Conservation (phyloP, 2,888 invertebrate species). For the Mimumesa dahlbomi region DNA sequence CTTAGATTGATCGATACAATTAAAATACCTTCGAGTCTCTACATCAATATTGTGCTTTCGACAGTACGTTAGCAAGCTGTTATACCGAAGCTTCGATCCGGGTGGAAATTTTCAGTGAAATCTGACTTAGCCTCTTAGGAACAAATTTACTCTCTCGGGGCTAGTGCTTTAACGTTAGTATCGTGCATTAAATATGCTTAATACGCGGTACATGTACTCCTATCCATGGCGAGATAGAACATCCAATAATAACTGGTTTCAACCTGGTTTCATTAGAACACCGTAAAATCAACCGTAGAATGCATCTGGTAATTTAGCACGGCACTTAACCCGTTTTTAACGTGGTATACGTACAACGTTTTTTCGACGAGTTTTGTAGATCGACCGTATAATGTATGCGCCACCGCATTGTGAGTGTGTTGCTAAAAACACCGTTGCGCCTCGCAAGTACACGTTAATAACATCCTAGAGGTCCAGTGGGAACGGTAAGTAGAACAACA, state of each 20-base stretch:
- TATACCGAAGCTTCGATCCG: no score
- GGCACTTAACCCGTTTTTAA: neutral
- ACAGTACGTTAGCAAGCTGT: no score
- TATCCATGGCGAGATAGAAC: no score
- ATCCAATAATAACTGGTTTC: neutral
- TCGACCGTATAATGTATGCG: neutral
- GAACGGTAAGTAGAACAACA: slow-evolving; percentile 28
- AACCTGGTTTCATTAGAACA: neutral
- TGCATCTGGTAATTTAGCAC: neutral
- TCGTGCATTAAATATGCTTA: no score
- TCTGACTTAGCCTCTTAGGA: no score
- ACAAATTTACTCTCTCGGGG: no score
- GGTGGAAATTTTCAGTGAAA: no score
- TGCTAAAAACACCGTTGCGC: slow-evolving; percentile 14
- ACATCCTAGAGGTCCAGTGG: slow-evolving; percentile 18
- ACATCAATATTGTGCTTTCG: no score
- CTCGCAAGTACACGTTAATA: slow-evolving; percentile 28
- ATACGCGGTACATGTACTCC: no score
- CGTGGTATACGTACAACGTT: neutral
- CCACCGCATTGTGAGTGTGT: neutral
- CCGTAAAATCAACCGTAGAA: neutral
- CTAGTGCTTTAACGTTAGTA: no score
- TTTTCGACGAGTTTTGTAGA: neutral
- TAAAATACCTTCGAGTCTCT: no score
- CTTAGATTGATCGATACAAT: no score